Conservation (phyloP, 2,797 vertebrate genomes). For the Myiotriccus ornatus region DNA sequence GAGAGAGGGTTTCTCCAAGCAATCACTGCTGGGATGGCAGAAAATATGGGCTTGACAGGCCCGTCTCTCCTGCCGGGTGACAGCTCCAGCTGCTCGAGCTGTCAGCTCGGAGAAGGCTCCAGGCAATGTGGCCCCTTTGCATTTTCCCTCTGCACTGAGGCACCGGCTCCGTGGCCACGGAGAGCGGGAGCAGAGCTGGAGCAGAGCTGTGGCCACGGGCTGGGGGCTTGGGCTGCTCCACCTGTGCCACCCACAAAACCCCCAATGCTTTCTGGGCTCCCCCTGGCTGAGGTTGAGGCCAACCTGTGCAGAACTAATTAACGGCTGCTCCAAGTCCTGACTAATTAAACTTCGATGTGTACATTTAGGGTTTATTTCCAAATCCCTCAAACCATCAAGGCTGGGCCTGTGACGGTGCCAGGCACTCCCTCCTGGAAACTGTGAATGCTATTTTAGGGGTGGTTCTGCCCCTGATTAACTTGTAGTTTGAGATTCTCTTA, state of each 20-base stretch:
- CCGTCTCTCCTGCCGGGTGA: not conserved
- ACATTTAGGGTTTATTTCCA: not conserved
- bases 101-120: not conserved
- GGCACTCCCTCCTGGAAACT: not conserved
- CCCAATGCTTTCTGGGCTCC: not conserved
- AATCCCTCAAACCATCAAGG: accelerated
- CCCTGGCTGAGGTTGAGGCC: not conserved
- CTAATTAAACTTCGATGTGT: not conserved
- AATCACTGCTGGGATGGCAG: not conserved
- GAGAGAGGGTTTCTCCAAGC: not conserved
- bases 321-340: not conserved
- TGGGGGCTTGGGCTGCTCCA: not conserved
- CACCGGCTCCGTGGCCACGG: accelerated
- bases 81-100: slow-evolving; percentile 58
- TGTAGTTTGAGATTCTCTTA: not conserved
- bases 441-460: not conserved
- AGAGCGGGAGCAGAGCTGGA: not conserved
- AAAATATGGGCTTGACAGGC: not conserved
- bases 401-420: accelerated
- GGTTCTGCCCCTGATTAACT: not conserved
- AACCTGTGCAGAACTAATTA: not conserved
- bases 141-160: not conserved
- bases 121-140: not conserved
- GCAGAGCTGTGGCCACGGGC: accelerated
- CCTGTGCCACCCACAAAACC: not conserved